Conservation (phyloP, 2,113 vertebrate genomes). For the Barbus barbus region DNA sequence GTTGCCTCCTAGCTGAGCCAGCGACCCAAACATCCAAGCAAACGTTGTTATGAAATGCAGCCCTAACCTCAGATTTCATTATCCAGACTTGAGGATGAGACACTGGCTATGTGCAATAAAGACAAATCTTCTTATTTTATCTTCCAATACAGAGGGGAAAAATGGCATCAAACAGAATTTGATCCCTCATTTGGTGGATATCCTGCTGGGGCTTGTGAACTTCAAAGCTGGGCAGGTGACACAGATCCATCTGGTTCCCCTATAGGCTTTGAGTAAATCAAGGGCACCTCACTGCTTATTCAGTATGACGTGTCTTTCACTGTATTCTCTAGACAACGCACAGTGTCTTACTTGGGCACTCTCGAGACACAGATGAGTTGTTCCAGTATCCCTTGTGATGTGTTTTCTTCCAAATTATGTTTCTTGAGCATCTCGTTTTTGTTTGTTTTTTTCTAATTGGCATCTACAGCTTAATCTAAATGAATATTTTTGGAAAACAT, state of each 20-base stretch:
- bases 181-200: conserved; percentile 54
- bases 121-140: conserved; percentile 39
- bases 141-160: conserved; percentile 30
- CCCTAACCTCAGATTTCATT: conserved; percentile 14
- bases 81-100: conserved; percentile 4
- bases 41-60: not conserved
- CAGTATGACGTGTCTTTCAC: not conserved
- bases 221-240: conserved; percentile 60
- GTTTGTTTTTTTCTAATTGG: not conserved
- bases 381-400: not conserved
- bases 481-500: not conserved
- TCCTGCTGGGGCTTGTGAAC: conserved; percentile 59
- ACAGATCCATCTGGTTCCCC: conserved; percentile 50
- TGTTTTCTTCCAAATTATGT: not conserved
- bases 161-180: conserved; percentile 63
- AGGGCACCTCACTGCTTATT: conserved; percentile 29
- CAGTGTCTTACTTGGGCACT: not conserved
- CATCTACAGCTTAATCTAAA: not conserved
- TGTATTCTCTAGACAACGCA: not conserved
- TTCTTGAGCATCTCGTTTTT: not conserved
- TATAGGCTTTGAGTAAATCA: conserved; percentile 27
- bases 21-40: not conserved
- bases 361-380: not conserved
- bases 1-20: not conserved
- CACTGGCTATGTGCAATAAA: conserved; percentile 5